Base-by-base conservation (phyloP, 2,797 vertebrate species). In the Notolepis coatsorum region DNA sequence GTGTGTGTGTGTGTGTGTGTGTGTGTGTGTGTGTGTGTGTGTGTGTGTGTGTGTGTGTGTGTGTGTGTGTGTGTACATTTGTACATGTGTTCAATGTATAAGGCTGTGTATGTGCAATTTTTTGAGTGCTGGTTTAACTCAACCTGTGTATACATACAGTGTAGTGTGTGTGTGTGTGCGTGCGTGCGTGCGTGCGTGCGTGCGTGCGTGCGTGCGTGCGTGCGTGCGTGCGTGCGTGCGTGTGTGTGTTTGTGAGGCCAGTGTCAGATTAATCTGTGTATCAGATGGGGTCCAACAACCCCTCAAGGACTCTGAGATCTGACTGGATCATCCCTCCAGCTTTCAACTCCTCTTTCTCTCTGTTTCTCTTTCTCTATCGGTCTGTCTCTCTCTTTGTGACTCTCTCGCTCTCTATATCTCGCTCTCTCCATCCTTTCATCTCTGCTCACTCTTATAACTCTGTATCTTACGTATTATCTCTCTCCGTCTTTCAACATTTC, bases 221-320 rank as follows among this genome's bases (percentile, higher is more conserved):
- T n/a, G 51, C 24, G 33, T 4, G 6, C 17, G 21, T n/a, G 18
- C 24, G 21, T 17, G 23, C 42, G 23, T 27, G 52, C 18, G 35
- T 5, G 35, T 17, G 35, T 39, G 51, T 27, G n/a, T 27, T n/a
- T 41, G n/a, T 39, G 7, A 27, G 52, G 24, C 30, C 10, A 52
- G 18, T 21, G 18, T 35, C 33, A 48, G 62, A 58, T 69, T 80
- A 83, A 84, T 84, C 61, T 59, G 60, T 79, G 74, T 76, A 76
- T 86, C 84, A 84, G 84, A 84, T 82, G 80, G 65, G 65, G 38
- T 31, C 28, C 21, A 64, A 77, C 51, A 45, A 38, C 48, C 61
- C 70, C 68, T 18, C 2, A 2, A 61, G 74, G 73, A 76, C 47
- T 39, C 43, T 60, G 33, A 85, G 58, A 77, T 79, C 71, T 52